Evolutionary conservation across 2,888 invertebrate genomes (phyloP), one percentile per base, ranked within the genome.

Genomic region (Pseudoips prasinana): DNA sequence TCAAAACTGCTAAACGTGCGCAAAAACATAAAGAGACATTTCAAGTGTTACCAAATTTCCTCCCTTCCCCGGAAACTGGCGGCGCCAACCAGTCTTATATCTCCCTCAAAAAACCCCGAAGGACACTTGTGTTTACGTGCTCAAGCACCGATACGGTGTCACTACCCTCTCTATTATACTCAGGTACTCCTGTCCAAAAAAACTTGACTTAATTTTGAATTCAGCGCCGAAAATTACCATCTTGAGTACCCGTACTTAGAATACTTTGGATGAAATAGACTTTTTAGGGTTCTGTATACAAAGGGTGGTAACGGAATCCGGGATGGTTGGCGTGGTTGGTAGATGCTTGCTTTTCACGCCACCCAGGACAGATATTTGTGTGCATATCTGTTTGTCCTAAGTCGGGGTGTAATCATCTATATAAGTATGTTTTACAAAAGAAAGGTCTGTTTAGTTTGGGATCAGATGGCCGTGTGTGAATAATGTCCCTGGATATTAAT

Each of bases 161-260:
- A 50, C 44, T 30, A 35, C 29, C 35, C 45, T 46, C 47, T 46
- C 43, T 38, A 45, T 31, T 26, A 29, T 11, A 14, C 39, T 38
- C 46, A 36, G 41, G 57, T 49, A 51, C 49, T 39, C 42, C 55
- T 45, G 55, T 54, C 43, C 55, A 31, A 48, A 61, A 54, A 63
- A 55, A 58, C 64, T 65, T 60, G 62, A 64, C 58, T 58, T 58
- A 58, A 66, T 60, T 59, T 51, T 35, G 48, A 44, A 54, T 52
- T 55, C 48, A 44, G 36, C 33, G 37, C 29, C 42, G 10, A 29
- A 56, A 62, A 43, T 48, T 57, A 37, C 40, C 54, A 51, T 46
- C 20, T 37, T 27, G 38, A 35, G 37, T 22, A 19, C 18, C 23
- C 8, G 41, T 36, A 25, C 40, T 42, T 25, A 8, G 34, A 39